Base-by-base conservation (phyloP, 2,797 vertebrate species). In the Myotis daubentonii region DNA sequence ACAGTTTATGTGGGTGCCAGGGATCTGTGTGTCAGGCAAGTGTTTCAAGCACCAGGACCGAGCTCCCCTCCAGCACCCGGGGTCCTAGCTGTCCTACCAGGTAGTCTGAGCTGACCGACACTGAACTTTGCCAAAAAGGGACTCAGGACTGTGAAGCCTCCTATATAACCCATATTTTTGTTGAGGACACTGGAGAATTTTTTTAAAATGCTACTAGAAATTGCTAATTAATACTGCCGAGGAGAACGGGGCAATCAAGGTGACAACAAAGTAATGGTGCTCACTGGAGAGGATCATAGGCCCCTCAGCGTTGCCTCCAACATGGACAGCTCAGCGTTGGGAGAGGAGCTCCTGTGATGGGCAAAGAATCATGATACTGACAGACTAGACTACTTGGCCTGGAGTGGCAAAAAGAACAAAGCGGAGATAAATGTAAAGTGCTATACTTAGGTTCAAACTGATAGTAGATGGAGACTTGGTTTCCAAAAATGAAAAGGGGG, bases 31-130 rank as follows among this genome's bases (percentile, higher is more conserved):
- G 2, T 49, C 5, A 19, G 72, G 25, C 0, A 71, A n/a, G 22
- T 0, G 8, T 41, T 44, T 22, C 41, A 0, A 51, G 84, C 0
- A 0, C 65, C 62, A 30, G 0, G 2, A n/a, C 5, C 0, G 3
- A 75, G 70, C 2, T 23, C 55, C 9, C 10, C 5, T 0, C 41
- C 6, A 0, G 47, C 6, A 1, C 62, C 28, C 5, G 5, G 66
- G 65, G 17, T 19, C 33, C 47, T 5, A 25, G 55, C 30, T 81
- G 5, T n/a, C 38, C 81, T 38, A 23, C 11, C 36, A n/a, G 49
- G 23, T 6, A 49, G 28, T 89, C 13, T 33, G 41, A n/a, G 41
- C 30, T 33, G 44, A 62, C 8, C 0, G 1, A 53, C 51, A 33
- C 3, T 19, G 30, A 78, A 44, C 17, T 53, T 1, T 11, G 15